Evolutionary conservation across 2,797 vertebrate genomes (phyloP).

Genomic region (Sylvia borin): DNA sequence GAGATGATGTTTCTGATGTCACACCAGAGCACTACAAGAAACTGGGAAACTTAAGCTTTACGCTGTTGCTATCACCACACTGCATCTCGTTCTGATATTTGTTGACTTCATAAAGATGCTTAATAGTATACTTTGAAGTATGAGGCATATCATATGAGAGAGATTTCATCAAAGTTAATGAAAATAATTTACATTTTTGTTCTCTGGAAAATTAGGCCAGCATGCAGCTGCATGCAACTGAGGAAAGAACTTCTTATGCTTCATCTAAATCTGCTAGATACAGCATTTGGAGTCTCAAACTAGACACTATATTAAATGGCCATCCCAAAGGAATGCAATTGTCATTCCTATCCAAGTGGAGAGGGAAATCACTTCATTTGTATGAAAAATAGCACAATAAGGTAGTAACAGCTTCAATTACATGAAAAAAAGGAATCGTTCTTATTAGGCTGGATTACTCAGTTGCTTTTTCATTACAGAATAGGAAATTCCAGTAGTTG

Average conservation of each 20-base stretch:
- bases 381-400: conserved; percentile 49
- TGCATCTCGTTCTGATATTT: background rate
- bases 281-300: background rate
- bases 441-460: background rate
- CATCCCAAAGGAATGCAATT: background rate
- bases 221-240: background rate
- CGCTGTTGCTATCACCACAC: background rate
- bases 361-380: conserved; percentile 34
- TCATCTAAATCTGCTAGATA: background rate
- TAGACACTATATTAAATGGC: background rate
- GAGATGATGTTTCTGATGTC: background rate
- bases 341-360: background rate
- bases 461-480: background rate
- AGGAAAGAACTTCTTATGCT: conserved; percentile 15
- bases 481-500: background rate
- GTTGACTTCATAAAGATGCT: background rate
- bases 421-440: background rate
- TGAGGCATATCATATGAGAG: background rate
- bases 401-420: conserved; percentile 19
- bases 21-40: background rate
- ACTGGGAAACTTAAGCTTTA: background rate
- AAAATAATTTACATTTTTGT: conserved; percentile 29
- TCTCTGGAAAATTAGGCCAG: background rate
- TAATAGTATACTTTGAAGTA: background rate
- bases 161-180: conserved; percentile 10